Evolutionary conservation across 1,140 invertebrate genomes (phyloP), one percentile per base, ranked within the genome.

Genomic region (Aphidius ervi): DNA sequence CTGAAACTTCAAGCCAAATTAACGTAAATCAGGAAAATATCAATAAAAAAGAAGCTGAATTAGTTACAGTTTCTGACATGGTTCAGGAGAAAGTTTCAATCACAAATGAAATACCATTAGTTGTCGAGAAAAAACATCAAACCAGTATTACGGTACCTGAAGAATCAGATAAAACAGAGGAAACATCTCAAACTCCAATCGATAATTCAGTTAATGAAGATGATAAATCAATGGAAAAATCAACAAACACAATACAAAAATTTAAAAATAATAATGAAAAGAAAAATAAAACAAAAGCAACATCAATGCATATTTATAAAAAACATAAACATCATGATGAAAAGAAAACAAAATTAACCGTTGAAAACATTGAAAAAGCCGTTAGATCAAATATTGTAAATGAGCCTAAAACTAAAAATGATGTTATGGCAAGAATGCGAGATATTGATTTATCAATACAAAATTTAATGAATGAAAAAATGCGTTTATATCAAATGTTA

Each of bases 381-480:
- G 45, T 63, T 16, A 43, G 48, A 4, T 42, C 59, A 9, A 62
- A 63, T 49, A 6, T 61, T 9, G 50, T 65, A 0, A 9, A 47
- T 0, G 60, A 64, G 58, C 54, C 57, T 6, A 56, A 41, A 6
- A 61, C 58, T 31, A 58, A 64, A 61, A 56, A 74, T 39, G 66
- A 63, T 0, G 70, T 80, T 4, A 65, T 78, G 61, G 58, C 68
- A 0, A 74, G 76, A 58, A 77, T 81, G 72, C 69, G 77, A 3
- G 71, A 78, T 41, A 81, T 81, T 9, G 79, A 81, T 40, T 39
- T 77, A 5, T 72, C 77, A 54, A 77, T 80, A 5, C 74, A 79
- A 10, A 76, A 75, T 23, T 49, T 81, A 2, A 71, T 75, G 63
- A 68, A 70, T 5, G 76, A 79, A 37, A 81, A 80, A 50, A 65